phyloP scores from a whole-genome alignment of 2,888 invertebrate genomes.

The Drosophila pseudotakahashii region DNA sequence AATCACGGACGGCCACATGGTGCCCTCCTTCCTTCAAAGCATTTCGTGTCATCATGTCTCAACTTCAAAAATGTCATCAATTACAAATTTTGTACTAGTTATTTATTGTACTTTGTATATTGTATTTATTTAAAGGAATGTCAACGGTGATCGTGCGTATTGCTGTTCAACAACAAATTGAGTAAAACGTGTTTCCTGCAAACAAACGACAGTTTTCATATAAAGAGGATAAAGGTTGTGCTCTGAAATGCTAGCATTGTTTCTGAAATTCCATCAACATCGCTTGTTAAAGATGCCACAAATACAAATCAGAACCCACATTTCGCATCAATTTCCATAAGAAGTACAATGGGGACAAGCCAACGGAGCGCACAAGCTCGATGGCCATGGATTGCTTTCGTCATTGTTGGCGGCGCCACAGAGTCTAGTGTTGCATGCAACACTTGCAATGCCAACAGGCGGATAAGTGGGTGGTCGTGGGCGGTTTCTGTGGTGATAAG shows the following conservation, averaged over 20 bases:
- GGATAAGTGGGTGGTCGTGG: conserved; percentile 1
- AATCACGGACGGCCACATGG: conserved; percentile 8
- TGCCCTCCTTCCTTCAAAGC: conserved; percentile 22
- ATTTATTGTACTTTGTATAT: conserved; percentile 72
- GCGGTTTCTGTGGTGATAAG: not conserved
- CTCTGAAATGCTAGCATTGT: too few relatives aligned
- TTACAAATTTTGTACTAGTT: conserved; percentile 48
- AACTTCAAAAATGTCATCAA: conserved; percentile 28
- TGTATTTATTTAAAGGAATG: conserved; percentile 51
- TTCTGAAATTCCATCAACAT: not conserved
- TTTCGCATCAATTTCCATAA: not conserved
- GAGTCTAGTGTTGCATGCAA: conserved; percentile 64
- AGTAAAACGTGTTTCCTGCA: conserved; percentile 44
- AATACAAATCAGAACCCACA: conserved; percentile 19
- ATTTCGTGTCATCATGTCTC: conserved; percentile 59
- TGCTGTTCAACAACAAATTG: conserved; percentile 31
- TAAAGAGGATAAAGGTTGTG: too few relatives aligned
- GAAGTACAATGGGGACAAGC: not conserved
- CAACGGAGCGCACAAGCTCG: conserved; percentile 28
- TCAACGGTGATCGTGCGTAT: conserved; percentile 13
- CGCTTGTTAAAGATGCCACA: not conserved
- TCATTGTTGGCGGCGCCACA: conserved; percentile 50
- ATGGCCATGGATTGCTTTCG: conserved; percentile 46
- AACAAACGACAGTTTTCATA: not conserved
- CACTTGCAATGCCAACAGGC: conserved; percentile 54